These are phyloP conservation scores for Spilogale gracilis DNA, from an alignment of 2,113 vertebrate species.

Conservation along the genomic window DNA sequence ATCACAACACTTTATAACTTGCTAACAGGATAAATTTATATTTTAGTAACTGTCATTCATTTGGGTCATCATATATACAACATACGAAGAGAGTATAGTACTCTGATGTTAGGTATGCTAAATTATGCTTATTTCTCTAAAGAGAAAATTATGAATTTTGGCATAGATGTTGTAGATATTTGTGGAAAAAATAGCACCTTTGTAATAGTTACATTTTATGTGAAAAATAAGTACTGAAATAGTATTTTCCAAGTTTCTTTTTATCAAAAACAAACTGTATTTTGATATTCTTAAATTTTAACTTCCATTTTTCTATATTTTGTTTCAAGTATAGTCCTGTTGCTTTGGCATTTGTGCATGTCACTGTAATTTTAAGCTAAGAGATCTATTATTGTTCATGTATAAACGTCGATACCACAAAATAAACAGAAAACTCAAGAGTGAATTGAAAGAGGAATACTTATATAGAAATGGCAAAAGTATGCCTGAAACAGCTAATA, in stretches of 20 bases:
- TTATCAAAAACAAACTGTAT: neutral
- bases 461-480: neutral
- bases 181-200: neutral
- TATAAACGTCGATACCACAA: neutral
- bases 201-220: neutral
- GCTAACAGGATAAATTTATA: constrained; percentile 4
- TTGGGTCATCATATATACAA: neutral
- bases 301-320: neutral
- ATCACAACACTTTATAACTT: neutral
- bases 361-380: neutral
- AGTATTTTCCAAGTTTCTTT: constrained; percentile 44
- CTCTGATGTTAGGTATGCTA: neutral
- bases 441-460: neutral
- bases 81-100: neutral
- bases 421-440: constrained; percentile 28
- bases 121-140: constrained; percentile 12
- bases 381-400: neutral
- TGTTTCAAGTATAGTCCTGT: neutral
- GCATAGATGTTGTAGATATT: neutral
- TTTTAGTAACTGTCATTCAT: constrained; percentile 13
- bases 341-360: neutral
- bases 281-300: constrained; percentile 26
- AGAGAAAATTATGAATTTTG: constrained; percentile 45
- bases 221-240: constrained; percentile 27
- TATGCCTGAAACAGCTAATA: neutral